These are phyloP conservation scores for Labia minor DNA, from an alignment of 2,888 invertebrate genomes.

Conservation along the genomic window DNA sequence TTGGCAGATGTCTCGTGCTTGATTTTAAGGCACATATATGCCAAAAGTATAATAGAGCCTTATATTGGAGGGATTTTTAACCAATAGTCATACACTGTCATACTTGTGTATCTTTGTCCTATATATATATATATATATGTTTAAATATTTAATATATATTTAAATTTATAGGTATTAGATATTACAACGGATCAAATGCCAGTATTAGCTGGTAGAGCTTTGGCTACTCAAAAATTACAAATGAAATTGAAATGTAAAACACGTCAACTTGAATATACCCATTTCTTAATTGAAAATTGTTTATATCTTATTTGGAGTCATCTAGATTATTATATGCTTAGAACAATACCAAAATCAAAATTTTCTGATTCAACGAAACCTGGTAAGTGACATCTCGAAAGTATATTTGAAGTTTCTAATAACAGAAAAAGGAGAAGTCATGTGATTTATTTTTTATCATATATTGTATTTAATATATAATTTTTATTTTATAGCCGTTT, in stretches of 20 bases:
- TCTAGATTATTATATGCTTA: slow-evolving; percentile 57
- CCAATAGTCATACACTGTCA: too few species aligned
- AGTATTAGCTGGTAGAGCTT: slow-evolving; percentile 27
- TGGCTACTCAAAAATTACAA: slow-evolving; percentile 36
- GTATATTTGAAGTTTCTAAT: neutral
- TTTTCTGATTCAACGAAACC: slow-evolving; percentile 15
- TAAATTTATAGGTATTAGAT: slow-evolving; percentile 34
- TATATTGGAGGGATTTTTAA: too few species aligned
- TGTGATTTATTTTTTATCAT: slow-evolving; percentile 24
- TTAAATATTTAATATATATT: too few species aligned
- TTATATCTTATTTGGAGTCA: slow-evolving; percentile 69
- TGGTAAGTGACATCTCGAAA: neutral
- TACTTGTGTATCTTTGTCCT: too few species aligned
- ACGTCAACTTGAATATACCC: slow-evolving; percentile 48
- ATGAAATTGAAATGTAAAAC: slow-evolving; percentile 46
- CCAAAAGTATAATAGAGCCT: too few species aligned
- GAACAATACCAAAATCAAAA: slow-evolving; percentile 40
- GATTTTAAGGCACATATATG: too few species aligned
- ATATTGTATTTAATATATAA: slow-evolving; percentile 15
- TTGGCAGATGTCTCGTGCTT: too few species aligned
- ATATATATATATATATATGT: too few species aligned
- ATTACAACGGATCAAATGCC: slow-evolving; percentile 24
- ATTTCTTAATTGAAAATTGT: slow-evolving; percentile 58
- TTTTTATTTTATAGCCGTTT: slow-evolving; percentile 17
- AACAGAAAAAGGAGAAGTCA: slow-evolving; percentile 31